Percentiles rank a stretch among this genome's conserved stretches.
Evolutionary conservation across 1,140 invertebrate species (phyloP).

Genomic region (Caenorhabditis briggsae): DNA sequence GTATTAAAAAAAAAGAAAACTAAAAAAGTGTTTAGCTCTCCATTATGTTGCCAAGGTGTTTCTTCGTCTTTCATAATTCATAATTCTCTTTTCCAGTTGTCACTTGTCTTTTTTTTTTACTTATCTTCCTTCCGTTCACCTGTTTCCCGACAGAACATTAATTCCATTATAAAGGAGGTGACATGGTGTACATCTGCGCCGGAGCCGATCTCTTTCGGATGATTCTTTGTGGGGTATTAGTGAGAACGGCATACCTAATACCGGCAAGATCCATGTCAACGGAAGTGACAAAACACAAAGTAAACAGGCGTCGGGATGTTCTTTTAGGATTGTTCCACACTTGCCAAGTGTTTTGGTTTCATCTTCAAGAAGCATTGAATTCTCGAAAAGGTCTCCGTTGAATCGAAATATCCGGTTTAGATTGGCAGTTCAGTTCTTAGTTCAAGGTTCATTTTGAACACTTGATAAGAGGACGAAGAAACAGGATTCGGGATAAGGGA

Average conservation of each 20-base stretch:
- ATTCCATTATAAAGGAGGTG: constrained; percentile 54
- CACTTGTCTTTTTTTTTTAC: constrained; percentile 3
- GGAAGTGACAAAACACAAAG: constrained; percentile 28
- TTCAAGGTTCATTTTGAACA: constrained; percentile 41
- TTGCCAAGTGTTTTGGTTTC: constrained; percentile 20
- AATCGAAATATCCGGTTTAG: not conserved
- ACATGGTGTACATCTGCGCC: constrained; percentile 19
- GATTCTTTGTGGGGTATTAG: not conserved
- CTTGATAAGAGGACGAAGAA: constrained; percentile 4
- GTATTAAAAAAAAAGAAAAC: not conserved
- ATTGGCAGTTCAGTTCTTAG: not conserved
- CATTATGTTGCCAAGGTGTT: constrained; percentile 36
- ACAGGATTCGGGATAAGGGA: not conserved
- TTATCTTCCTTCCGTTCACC: not conserved
- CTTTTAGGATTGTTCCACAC: not conserved
- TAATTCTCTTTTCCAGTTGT: constrained; percentile 13
- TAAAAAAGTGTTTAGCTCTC: constrained; percentile 45
- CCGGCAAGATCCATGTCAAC: not conserved
- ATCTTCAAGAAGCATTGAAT: not conserved
- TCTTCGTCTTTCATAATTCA: constrained; percentile 40
- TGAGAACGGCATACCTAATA: not conserved
- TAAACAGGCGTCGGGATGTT: not conserved
- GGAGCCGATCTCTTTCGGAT: constrained; percentile 28
- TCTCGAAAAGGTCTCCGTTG: not conserved
- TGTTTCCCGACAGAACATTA: constrained; percentile 32